A percentile compares a stretch with the other conserved stretches of the same genome.
These are phyloP conservation scores for Anas platyrhynchos DNA, from an alignment of 2,113 vertebrate genomes.

Conservation along the genomic window DNA sequence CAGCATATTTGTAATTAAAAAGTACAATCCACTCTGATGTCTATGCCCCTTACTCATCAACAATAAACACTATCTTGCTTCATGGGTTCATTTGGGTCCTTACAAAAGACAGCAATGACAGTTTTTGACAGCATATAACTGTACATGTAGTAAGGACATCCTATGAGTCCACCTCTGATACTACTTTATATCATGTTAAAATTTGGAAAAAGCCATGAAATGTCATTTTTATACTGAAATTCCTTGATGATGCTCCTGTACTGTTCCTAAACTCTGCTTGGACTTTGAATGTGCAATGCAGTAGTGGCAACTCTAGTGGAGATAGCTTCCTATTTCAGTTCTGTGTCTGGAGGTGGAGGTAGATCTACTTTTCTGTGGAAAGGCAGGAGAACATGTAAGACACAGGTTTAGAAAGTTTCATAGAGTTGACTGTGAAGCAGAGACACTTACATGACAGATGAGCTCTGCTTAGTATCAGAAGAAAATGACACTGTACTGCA, in stretches of 20 bases:
- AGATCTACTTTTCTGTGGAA: neutral
- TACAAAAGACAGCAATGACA: neutral
- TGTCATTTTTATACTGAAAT: neutral
- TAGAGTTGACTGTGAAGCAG: neutral
- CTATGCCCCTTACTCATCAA: neutral
- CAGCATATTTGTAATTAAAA: neutral
- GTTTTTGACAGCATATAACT: neutral
- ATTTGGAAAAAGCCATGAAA: neutral
- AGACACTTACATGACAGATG: neutral
- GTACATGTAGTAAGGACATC: neutral
- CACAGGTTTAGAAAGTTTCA: neutral
- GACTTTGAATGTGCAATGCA: neutral
- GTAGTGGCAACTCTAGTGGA: neutral
- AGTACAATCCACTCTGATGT: neutral
- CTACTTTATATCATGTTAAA: neutral
- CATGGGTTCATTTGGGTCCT: neutral
- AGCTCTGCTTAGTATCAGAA: neutral
- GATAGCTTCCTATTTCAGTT: neutral
- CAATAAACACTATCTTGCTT: neutral
- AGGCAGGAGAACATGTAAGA: neutral
- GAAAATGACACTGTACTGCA: neutral
- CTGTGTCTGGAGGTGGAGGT: neutral
- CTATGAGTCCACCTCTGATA: neutral
- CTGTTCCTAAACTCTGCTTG: neutral
- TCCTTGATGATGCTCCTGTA: neutral